These are phyloP conservation scores for Oxyteleia sp. DNA, from an alignment of 2,888 invertebrate species.

Conservation along the genomic window DNA sequence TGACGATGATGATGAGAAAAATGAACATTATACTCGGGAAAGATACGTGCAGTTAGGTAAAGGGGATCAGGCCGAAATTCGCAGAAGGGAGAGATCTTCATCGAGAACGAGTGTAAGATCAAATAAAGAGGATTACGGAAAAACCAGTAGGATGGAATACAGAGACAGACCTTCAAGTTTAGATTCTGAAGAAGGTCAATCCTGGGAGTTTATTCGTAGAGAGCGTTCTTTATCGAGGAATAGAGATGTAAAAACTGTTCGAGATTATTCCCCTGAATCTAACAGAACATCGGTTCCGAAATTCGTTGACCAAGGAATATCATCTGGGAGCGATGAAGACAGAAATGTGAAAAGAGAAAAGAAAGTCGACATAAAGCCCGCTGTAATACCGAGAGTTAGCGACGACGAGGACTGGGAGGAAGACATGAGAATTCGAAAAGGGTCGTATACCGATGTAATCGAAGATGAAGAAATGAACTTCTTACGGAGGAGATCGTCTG, in stretches of 20 bases:
- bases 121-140: constrained; percentile 52
- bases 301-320: constrained; percentile 77
- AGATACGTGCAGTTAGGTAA: constrained; percentile 46
- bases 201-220: constrained; percentile 77
- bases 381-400: constrained; percentile 79
- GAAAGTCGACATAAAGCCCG: constrained; percentile 63
- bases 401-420: constrained; percentile 86
- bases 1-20: constrained; percentile 41
- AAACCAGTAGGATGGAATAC: constrained; percentile 43
- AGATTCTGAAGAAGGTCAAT: constrained; percentile 77
- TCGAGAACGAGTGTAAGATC: constrained; percentile 56
- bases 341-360: constrained; percentile 33
- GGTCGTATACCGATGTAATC: constrained; percentile 74
- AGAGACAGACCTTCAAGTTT: constrained; percentile 72
- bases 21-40: constrained; percentile 49
- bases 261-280: constrained; percentile 67
- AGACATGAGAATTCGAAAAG: constrained; percentile 80
- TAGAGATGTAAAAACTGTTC: constrained; percentile 73
- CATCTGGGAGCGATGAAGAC: constrained; percentile 84
- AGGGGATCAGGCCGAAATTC: constrained; percentile 51
- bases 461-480: constrained; percentile 79
- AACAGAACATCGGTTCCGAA: constrained; percentile 74
- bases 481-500: constrained; percentile 84
- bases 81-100: constrained; percentile 54
- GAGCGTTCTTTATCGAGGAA: constrained; percentile 78